These are phyloP conservation scores for Agrotis ipsilon DNA, from an alignment of 2,888 invertebrate genomes.

Conservation along the genomic window DNA sequence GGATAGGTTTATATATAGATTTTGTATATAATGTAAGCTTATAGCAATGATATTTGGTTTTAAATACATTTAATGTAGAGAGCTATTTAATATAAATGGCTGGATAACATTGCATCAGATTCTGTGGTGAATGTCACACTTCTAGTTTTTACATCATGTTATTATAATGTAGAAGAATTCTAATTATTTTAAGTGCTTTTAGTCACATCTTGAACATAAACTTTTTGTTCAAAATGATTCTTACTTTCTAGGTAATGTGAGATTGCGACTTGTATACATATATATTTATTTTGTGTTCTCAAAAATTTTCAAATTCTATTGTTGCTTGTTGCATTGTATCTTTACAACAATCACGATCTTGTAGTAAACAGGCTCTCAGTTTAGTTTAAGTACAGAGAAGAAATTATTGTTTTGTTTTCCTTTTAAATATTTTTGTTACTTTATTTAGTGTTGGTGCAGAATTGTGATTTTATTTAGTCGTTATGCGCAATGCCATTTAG, in stretches of 20 bases:
- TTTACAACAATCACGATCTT: conserved; percentile 28
- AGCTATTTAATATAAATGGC: conserved; percentile 2
- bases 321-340: conserved; percentile 23
- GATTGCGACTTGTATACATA: conserved; percentile 2
- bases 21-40: conserved; percentile 30
- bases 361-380: neutral
- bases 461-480: conserved; percentile 57
- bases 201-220: conserved; percentile 14
- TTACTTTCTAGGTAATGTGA: conserved; percentile 20
- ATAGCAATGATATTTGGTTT: conserved; percentile 25
- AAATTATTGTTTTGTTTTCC: conserved; percentile 34
- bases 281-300: conserved; percentile 32
- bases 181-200: conserved; percentile 24
- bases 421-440: conserved; percentile 29
- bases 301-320: conserved; percentile 24
- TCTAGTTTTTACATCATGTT: conserved; percentile 13
- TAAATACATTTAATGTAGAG: conserved; percentile 3
- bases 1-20: too few relatives aligned
- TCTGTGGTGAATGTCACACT: neutral
- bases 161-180: conserved; percentile 9
- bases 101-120: neutral
- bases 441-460: conserved; percentile 45
- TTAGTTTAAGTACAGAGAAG: neutral
- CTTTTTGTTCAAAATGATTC: conserved; percentile 2
- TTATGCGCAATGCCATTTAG: neutral